These are phyloP conservation scores for Chrysolina oricalcia DNA, from an alignment of 2,888 invertebrate species.

Conservation along the genomic window DNA sequence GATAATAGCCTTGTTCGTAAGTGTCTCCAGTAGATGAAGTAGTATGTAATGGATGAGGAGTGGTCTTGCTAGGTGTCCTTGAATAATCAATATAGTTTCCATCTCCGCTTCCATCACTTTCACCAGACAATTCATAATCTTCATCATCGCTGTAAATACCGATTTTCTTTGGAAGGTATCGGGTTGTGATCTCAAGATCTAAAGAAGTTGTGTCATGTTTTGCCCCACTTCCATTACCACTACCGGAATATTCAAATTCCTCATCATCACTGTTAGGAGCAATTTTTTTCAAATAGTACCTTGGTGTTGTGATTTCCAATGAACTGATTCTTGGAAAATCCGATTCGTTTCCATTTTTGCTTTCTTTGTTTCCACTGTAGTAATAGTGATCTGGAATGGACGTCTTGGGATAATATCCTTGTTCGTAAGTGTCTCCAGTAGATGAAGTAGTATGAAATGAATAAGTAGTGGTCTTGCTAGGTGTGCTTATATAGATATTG, in stretches of 20 bases:
- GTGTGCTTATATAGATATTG: too few species aligned
- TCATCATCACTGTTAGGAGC: not conserved
- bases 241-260: not conserved
- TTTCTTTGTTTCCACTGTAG: not conserved
- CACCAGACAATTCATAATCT: not conserved
- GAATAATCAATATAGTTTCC: too few species aligned
- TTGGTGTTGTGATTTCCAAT: not conserved
- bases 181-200: not conserved
- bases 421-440: too few species aligned
- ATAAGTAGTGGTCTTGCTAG: too few species aligned
- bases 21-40: too few species aligned
- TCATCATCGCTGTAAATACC: not conserved
- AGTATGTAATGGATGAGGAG: too few species aligned
- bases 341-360: not conserved
- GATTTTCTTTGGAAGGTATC: not conserved
- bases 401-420: too few species aligned
- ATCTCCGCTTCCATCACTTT: too few species aligned
- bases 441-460: too few species aligned
- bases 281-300: not conserved
- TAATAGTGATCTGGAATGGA: too few species aligned
- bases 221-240: not conserved
- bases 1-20: too few species aligned
- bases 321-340: not conserved
- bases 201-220: not conserved
- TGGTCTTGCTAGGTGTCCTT: too few species aligned